These are phyloP conservation scores for Papio anubis DNA, from an alignment of 2,113 vertebrate species.

Conservation along the genomic window DNA sequence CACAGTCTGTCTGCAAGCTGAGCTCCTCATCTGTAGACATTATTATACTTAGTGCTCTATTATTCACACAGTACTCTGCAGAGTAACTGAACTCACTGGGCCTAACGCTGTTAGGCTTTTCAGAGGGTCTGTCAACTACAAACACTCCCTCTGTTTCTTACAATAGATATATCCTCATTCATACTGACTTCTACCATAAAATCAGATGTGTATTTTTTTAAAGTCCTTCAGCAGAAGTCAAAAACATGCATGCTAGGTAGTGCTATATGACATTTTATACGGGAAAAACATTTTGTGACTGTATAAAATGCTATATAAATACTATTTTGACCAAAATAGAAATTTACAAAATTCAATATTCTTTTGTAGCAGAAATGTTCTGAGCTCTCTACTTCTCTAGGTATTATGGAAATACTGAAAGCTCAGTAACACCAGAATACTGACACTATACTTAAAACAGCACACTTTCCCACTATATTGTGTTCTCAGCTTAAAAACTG, in stretches of 20 bases:
- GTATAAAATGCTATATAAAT: not conserved
- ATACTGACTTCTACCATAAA: conserved; percentile 31
- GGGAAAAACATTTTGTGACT: not conserved
- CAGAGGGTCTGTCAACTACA: not conserved
- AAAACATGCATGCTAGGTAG: not conserved
- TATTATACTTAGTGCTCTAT: not conserved
- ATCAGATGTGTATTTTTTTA: not conserved
- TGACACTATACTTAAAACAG: not conserved
- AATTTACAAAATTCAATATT: not conserved
- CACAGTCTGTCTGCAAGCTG: not conserved
- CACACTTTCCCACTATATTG: not conserved
- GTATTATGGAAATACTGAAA: not conserved
- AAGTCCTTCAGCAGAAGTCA: not conserved
- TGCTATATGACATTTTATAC: not conserved
- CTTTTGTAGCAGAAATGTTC: not conserved
- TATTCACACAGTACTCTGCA: not conserved
- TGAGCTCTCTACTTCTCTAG: not conserved
- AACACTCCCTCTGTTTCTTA: not conserved
- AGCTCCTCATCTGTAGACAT: not conserved
- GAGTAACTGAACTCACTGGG: not conserved
- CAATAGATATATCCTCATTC: conserved; percentile 12
- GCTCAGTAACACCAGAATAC: not conserved
- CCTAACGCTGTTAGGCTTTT: not conserved
- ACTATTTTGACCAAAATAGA: not conserved
- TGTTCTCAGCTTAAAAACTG: conserved; percentile 14